Evolutionary conservation across 2,888 invertebrate genomes (phyloP).

Genomic region (Phania funesta): DNA sequence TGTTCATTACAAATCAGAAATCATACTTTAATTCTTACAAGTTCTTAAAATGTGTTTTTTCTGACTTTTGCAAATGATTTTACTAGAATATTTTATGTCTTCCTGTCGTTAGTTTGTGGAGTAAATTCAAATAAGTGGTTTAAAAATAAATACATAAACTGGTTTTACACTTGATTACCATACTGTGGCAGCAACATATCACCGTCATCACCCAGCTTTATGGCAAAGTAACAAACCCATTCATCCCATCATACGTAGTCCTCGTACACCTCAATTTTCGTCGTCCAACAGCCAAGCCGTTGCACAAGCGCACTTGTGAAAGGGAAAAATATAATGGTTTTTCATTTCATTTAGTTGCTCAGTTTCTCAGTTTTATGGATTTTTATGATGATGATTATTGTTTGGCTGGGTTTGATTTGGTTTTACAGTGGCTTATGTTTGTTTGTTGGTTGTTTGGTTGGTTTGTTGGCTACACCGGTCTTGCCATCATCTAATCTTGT

Average conservation of each 20-base stretch:
- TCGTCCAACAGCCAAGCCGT: constrained; percentile 26
- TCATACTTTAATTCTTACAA: constrained; percentile 30
- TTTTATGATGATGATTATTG: constrained; percentile 55
- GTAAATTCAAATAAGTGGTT: constrained; percentile 39
- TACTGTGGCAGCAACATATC: constrained; percentile 23
- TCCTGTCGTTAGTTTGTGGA: constrained; percentile 60
- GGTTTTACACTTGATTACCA: constrained; percentile 65
- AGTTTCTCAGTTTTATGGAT: constrained; percentile 52
- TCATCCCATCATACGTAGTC: background rate
- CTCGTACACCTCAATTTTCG: background rate
- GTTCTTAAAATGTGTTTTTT: background rate
- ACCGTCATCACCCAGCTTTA: constrained; percentile 22
- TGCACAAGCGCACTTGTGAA: constrained; percentile 59
- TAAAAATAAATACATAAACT: constrained; percentile 42
- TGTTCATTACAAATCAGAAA: constrained; percentile 42
- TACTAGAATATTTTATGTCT: constrained; percentile 55
- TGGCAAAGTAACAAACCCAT: background rate
- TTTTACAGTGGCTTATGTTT: constrained; percentile 25
- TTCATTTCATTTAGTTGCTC: constrained; percentile 41
- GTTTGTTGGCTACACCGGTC: background rate
- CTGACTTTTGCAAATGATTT: constrained; percentile 48
- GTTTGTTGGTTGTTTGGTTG: background rate
- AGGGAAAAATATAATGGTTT: constrained; percentile 50
- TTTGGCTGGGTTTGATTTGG: constrained; percentile 14
- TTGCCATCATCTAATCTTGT: constrained; percentile 44